These are phyloP conservation scores for Zophobas atratus DNA, from an alignment of 1,140 invertebrate genomes.

Conservation along the genomic window DNA sequence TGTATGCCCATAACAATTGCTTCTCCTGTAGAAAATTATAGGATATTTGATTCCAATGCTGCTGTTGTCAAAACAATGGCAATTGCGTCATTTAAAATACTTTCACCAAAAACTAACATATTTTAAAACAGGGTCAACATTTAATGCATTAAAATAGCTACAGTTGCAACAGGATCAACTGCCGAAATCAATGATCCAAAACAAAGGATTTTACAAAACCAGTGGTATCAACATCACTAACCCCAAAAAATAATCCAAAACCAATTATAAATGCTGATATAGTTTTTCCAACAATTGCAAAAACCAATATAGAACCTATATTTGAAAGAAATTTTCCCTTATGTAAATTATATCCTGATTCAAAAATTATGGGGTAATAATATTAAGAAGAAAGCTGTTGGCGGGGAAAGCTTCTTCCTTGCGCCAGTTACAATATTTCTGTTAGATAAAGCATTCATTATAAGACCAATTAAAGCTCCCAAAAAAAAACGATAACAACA, in stretches of 20 bases:
- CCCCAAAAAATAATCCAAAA: constrained; percentile 95
- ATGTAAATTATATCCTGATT: constrained; percentile 98
- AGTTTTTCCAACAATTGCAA: constrained; percentile 96
- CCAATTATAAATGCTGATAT: constrained; percentile 97
- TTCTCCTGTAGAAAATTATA: constrained; percentile 80
- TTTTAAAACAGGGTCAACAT: constrained; percentile 96
- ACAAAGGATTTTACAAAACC: constrained; percentile 98
- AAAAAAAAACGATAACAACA: constrained; percentile 98
- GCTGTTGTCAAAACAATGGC: constrained; percentile 97
- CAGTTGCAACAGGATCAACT: constrained; percentile 97
- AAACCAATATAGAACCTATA: constrained; percentile 94
- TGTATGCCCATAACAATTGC: constrained; percentile 92
- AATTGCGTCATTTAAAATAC: constrained; percentile 98
- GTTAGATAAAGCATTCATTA: constrained; percentile 92
- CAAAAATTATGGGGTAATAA: constrained; percentile 99
- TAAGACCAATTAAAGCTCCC: constrained; percentile 92
- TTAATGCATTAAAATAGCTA: constrained; percentile 98
- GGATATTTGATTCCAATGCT: constrained; percentile 84
- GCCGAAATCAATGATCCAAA: constrained; percentile 99
- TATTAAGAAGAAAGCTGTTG: constrained; percentile 97
- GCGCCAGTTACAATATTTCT: constrained; percentile 93
- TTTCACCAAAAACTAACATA: constrained; percentile 99
- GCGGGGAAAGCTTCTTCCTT: constrained; percentile 98
- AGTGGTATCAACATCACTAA: constrained; percentile 91
- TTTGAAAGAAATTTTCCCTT: constrained; percentile 99